Base-by-base conservation (phyloP, 2,888 invertebrate genomes). In the Standfussiana lucernea region DNA sequence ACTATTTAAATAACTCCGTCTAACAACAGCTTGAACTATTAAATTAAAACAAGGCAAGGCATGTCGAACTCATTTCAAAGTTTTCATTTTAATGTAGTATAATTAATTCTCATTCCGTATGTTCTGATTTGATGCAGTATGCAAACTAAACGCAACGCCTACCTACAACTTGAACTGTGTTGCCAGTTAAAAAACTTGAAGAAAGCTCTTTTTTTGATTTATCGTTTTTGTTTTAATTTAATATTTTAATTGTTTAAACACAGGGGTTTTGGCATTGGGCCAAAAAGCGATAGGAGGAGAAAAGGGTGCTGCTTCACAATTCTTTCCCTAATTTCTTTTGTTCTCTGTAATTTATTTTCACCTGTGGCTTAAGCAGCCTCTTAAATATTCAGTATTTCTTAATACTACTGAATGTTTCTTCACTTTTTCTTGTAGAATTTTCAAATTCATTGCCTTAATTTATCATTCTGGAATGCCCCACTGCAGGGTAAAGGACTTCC, bases 31-130 rank as follows among this genome's bases (percentile, higher is more conserved):
- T 79, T 80, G 68, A 81, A 88, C 85, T 83, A 78, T 83, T 85
- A 80, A 81, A 85, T 89, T 77, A 79, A 84, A 86, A 84, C 79
- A 75, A 86, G 73, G 82, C 86, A 83, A 80, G 82, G 77, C 88
- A 85, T 86, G 89, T 86, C 87, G 84, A 89, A 89, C 88, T 90
- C 82, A 87, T 90, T 88, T 86, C 79, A 79, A 89, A 90, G 89
- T 91, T 91, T 88, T 90, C 85, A 81, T 88, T 86, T 87, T 89
- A 90, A 90, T 90, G 80, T 91, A 91, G 91, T 92, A 88, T 90
- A 93, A 93, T 93, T 89, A 92, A 92, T 92, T 91, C 91, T 66
- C 78, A 85, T 86, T 88, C 86, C 80, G 84, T 89, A 86, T 89
- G 90, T 90, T 89, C 83, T 88, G 88, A 84, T 82, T 86, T 83